Base-by-base conservation (phyloP, 1,140 invertebrate species). In the Brachionus koreanus region DNA sequence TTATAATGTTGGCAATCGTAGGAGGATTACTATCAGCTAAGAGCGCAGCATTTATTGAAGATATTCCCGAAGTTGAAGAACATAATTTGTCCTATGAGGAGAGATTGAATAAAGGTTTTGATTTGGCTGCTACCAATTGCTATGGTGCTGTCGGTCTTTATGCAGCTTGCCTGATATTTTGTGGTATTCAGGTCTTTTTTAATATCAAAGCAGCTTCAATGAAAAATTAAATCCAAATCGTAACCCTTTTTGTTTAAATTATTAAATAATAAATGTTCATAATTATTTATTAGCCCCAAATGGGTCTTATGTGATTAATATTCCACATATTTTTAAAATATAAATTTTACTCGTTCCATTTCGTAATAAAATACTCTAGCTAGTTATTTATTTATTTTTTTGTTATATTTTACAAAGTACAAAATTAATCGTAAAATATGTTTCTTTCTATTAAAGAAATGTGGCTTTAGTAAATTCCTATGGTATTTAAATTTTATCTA, bases 1-100 rank as follows among this genome's bases (percentile, higher is more conserved):
- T 82, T 7, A 82, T 82, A 29, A 82, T 82, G 79, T 72, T 82
- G 61, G 79, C 42, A 35, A 67, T 82, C 2, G 42, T 82, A 13
- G 79, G 79, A 29, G 79, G 39, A 9, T 16, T 82, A 10, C 49
- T 82, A n/a, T 67, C 57, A 35, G 63, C 63, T 13, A 65, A 82
- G 12, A 69, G 57, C 12, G 79, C 63, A n/a, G 63, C 79, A 5
- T 82, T 82, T 19, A 43, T 69, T 13, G 79, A 82, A 82, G 79
- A 82, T 13, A 43, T 82, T 19, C 79, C 79, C 5, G 13, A 67
- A 16, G 57, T 39, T 19, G 79, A 82, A 25, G 35, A 79, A 19
- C 49, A 82, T n/a, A 43, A 67, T 82, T 29, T 35, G 13, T n/a
- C 25, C 4, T 67, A 23, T n/a, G 39, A 65, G 49, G 16, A 65